Conservation (phyloP, 2,888 invertebrate genomes). For the Chalcis sispes region DNA sequence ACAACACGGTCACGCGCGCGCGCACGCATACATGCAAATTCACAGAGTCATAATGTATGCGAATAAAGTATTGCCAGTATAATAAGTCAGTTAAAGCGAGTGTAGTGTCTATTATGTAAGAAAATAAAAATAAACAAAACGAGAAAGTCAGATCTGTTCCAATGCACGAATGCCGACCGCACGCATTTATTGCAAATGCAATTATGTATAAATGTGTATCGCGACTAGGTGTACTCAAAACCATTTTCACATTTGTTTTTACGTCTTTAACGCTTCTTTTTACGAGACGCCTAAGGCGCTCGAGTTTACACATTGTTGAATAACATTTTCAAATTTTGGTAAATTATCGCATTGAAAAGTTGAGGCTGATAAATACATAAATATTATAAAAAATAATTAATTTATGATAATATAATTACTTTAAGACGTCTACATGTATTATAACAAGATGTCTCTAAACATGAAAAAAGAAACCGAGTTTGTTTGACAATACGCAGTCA, state of each 20-base stretch:
- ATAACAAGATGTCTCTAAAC: conserved; percentile 54
- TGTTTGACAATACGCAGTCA: conserved; percentile 8
- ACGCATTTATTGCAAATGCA: conserved; percentile 53
- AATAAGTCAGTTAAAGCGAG: conserved; percentile 53
- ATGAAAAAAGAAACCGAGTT: not conserved
- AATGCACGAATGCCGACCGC: conserved; percentile 56
- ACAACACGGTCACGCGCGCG: too few relatives aligned
- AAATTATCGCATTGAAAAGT: conserved; percentile 2
- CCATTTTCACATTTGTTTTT: conserved; percentile 30
- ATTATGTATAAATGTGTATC: conserved; percentile 36
- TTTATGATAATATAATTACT: conserved; percentile 23
- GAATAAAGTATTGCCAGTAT: conserved; percentile 63
- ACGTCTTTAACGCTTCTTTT: conserved; percentile 21
- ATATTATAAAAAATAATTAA: conserved; percentile 17
- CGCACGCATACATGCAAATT: conserved; percentile 38
- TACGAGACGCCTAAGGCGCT: not conserved
- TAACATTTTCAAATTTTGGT: conserved; percentile 4
- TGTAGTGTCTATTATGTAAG: conserved; percentile 44
- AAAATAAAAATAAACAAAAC: conserved; percentile 25
- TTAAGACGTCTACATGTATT: conserved; percentile 46
- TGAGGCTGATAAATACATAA: not conserved
- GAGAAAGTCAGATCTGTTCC: conserved; percentile 51
- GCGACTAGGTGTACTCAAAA: conserved; percentile 30
- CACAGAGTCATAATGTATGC: conserved; percentile 65
- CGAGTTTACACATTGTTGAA: not conserved